A percentile compares a stretch with the other conserved stretches of the same genome.
Conservation (phyloP, 2,113 vertebrate species). For the Pluvianellus socialis region DNA sequence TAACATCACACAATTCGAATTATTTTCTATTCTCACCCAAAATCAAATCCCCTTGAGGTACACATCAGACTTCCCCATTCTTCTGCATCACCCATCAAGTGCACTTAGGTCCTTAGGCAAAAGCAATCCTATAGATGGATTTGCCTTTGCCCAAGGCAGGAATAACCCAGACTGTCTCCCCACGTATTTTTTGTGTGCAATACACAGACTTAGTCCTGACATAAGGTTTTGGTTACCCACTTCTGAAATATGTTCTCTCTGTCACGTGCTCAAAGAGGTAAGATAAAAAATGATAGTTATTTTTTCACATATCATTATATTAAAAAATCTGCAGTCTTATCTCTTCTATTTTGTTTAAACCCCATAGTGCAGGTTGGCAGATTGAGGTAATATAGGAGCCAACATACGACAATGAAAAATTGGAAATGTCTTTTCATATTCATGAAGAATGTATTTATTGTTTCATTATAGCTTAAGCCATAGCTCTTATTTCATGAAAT, state of each 20-base stretch:
- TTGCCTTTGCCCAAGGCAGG: not conserved
- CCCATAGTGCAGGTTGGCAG: not conserved
- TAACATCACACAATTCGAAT: not conserved
- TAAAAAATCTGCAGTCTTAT: slow-evolving; percentile 22
- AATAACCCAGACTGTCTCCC: not conserved
- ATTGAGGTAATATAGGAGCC: slow-evolving; percentile 34
- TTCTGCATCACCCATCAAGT: not conserved
- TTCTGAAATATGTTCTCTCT: not conserved
- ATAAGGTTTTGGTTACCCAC: not conserved
- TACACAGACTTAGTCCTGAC: not conserved
- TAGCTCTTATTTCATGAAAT: not conserved
- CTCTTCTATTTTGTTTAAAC: slow-evolving; percentile 28
- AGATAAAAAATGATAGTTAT: not conserved
- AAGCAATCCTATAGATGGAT: not conserved
- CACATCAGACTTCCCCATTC: not conserved
- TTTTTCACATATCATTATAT: slow-evolving; percentile 8
- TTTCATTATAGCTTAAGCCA: slow-evolving; percentile 22
- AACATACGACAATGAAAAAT: slow-evolving; percentile 1
- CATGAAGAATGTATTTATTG: not conserved
- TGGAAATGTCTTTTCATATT: not conserved
- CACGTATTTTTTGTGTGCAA: not conserved
- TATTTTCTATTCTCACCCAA: not conserved
- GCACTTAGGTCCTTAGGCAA: not conserved
- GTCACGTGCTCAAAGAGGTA: not conserved
- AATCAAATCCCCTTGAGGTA: not conserved